Conservation (phyloP, 2,113 vertebrate genomes). For the Coptodon rendalli region DNA sequence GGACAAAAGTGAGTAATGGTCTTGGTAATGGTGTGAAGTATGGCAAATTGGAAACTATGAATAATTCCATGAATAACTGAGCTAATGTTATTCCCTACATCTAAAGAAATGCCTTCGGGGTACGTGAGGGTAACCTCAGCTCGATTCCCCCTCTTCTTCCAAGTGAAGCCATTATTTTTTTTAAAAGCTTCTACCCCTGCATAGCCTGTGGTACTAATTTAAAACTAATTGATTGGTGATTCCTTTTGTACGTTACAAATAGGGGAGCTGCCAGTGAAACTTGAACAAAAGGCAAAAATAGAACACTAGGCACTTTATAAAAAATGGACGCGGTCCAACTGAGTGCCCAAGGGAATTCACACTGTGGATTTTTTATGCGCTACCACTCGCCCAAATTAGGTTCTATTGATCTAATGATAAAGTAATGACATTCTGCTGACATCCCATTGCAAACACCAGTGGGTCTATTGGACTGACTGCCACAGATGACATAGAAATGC, state of each 20-base stretch:
- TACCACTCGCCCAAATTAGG: slow-evolving; percentile 20
- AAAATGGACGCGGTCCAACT: neutral
- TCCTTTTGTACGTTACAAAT: neutral
- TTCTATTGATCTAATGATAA: slow-evolving; percentile 38
- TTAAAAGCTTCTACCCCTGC: neutral
- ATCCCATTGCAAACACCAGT: neutral
- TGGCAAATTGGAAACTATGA: neutral
- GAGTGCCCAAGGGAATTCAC: neutral
- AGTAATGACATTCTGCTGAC: slow-evolving; percentile 8
- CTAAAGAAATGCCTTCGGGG: neutral
- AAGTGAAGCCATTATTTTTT: slow-evolving; percentile 36
- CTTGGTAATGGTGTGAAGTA: neutral
- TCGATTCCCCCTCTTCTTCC: neutral
- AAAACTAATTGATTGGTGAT: slow-evolving; percentile 44
- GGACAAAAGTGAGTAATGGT: neutral
- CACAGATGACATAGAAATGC: neutral
- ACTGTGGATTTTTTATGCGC: neutral
- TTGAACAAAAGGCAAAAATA: slow-evolving; percentile 14
- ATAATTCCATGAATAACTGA: slow-evolving; percentile 5
- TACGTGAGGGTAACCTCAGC: neutral
- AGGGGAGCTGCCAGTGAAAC: neutral
- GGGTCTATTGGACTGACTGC: slow-evolving; percentile 9
- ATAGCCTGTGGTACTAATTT: slow-evolving; percentile 39
- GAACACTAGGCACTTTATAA: neutral
- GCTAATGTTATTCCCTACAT: slow-evolving; percentile 26